Evolutionary conservation across 2,113 vertebrate species (phyloP).

Genomic region (Carassius gibelio): DNA sequence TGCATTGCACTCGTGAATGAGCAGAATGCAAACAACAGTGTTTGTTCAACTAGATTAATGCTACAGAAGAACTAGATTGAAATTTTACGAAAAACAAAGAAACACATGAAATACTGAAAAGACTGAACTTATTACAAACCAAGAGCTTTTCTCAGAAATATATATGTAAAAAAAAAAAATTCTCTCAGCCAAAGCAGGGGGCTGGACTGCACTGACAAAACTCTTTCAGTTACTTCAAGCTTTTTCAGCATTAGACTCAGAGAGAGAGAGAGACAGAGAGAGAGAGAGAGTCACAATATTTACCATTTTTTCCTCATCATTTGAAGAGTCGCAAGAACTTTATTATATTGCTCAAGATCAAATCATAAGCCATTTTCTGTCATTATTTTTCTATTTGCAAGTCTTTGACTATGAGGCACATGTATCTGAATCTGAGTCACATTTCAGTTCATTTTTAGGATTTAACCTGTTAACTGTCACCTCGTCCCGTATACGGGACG

Average conservation of each 20-base stretch:
- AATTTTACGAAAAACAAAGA: too few species aligned
- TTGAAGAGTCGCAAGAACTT: not conserved
- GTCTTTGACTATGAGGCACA: constrained; percentile 60
- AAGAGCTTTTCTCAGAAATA: too few species aligned
- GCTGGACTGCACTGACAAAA: constrained; percentile 3
- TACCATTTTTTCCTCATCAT: not conserved
- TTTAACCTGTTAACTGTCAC: too few species aligned
- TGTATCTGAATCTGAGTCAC: constrained; percentile 65
- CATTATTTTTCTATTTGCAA: not conserved
- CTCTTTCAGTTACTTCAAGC: not conserved
- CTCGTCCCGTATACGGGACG: too few species aligned
- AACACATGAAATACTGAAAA: too few species aligned
- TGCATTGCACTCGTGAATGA: not conserved
- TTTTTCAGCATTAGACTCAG: not conserved
- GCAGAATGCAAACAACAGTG: not conserved
- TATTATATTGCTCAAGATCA: not conserved
- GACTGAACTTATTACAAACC: too few species aligned
- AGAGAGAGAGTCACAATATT: not conserved
- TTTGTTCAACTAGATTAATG: not conserved
- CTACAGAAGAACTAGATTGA: not conserved
- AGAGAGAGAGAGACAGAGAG: not conserved
- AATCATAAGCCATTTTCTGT: not conserved
- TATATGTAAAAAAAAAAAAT: too few species aligned
- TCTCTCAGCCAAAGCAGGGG: not conserved
- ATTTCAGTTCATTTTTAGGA: constrained; percentile 36